These are phyloP conservation scores for Oryzias javanicus DNA, from an alignment of 2,113 vertebrate species.

Conservation along the genomic window DNA sequence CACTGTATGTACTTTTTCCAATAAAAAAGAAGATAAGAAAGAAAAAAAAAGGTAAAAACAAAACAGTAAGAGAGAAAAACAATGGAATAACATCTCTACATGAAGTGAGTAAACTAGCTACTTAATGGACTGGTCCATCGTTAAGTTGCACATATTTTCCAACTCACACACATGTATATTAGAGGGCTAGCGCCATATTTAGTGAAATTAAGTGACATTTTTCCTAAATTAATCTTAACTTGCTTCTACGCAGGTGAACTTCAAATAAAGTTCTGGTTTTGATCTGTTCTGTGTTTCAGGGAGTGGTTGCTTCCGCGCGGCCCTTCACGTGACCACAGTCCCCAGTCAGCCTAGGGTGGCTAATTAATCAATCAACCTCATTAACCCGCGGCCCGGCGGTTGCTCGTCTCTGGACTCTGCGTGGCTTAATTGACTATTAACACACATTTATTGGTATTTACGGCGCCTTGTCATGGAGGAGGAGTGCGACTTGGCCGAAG, in stretches of 20 bases:
- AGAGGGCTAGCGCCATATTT: too few relatives aligned
- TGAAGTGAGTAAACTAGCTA: too few relatives aligned
- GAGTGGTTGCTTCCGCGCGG: conserved; percentile 49
- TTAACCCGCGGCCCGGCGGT: conserved; percentile 12
- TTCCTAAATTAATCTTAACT: neutral
- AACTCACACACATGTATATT: too few relatives aligned
- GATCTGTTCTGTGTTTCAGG: neutral
- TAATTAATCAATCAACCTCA: conserved; percentile 65
- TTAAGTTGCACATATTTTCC: too few relatives aligned
- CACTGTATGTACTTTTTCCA: too few relatives aligned
- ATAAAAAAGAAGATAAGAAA: too few relatives aligned
- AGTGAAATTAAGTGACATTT: neutral
- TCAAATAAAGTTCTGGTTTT: neutral
- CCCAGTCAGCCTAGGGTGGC: neutral
- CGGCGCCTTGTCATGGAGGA: conserved; percentile 59
- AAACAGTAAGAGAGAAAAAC: too few relatives aligned
- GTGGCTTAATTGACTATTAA: conserved; percentile 64
- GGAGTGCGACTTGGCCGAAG: conserved; percentile 44
- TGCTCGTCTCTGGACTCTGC: neutral
- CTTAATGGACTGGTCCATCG: too few relatives aligned
- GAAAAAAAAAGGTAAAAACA: too few relatives aligned
- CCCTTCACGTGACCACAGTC: conserved; percentile 43
- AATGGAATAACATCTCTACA: too few relatives aligned
- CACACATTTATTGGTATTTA: conserved; percentile 53
- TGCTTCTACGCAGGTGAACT: neutral